These are phyloP conservation scores for Mylabris phalerata DNA, from an alignment of 1,140 invertebrate species.

Conservation along the genomic window DNA sequence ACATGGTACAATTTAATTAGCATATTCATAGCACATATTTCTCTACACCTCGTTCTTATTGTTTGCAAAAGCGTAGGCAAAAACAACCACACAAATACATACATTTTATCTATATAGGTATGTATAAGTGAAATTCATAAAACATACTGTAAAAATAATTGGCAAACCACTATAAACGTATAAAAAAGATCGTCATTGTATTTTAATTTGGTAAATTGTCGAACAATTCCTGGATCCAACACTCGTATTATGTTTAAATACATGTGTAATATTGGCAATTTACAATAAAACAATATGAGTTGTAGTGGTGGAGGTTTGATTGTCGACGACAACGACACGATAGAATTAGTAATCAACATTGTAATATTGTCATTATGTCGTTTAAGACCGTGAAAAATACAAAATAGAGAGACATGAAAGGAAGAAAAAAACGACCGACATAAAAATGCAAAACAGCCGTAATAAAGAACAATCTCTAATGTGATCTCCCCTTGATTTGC, in stretches of 20 bases:
- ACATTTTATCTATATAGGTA: no score
- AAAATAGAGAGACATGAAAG: conserved; percentile 3
- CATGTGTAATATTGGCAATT: conserved; percentile 13
- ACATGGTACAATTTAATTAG: conserved; percentile 9
- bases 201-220: conserved; percentile 12
- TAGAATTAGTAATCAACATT: no score
- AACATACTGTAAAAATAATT: conserved; percentile 11
- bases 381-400: conserved; percentile 16
- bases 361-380: conserved; percentile 5
- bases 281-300: not conserved
- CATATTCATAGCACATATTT: conserved; percentile 16
- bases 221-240: conserved; percentile 7
- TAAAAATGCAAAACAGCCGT: conserved; percentile 37
- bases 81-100: conserved; percentile 8
- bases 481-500: conserved; percentile 32
- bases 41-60: conserved; percentile 15
- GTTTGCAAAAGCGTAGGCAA: conserved; percentile 14
- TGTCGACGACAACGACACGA: no score
- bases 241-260: conserved; percentile 1
- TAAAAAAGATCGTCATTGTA: conserved; percentile 9
- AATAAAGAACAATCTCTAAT: conserved; percentile 33
- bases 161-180: conserved; percentile 7
- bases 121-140: conserved; percentile 2
- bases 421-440: conserved; percentile 7
- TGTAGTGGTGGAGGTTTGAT: no score